A percentile compares a stretch with the other conserved stretches of the same genome.
These are phyloP conservation scores for Tridacna crocea DNA, from an alignment of 2,888 invertebrate genomes.

Conservation along the genomic window DNA sequence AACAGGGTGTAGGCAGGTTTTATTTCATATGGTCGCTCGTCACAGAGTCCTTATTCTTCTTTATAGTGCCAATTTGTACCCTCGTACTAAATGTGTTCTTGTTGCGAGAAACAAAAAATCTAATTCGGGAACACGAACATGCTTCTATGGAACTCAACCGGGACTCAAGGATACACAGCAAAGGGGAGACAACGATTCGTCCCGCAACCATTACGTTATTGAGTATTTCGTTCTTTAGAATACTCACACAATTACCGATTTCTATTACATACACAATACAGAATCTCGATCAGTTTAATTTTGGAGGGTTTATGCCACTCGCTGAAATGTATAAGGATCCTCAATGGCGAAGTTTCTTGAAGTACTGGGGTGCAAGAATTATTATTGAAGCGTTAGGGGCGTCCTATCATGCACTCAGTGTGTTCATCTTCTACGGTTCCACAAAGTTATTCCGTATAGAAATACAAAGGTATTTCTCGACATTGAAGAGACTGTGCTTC, in stretches of 20 bases:
- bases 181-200: conserved; percentile 23
- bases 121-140: conserved; percentile 27
- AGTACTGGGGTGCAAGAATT: conserved; percentile 74
- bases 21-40: conserved; percentile 73
- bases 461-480: conserved; percentile 7
- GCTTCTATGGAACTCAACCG: conserved; percentile 9
- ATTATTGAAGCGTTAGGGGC: conserved; percentile 79
- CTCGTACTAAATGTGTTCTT: conserved; percentile 76
- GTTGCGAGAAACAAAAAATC: conserved; percentile 57
- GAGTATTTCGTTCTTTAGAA: conserved; percentile 59
- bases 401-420: conserved; percentile 81
- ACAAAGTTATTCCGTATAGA: conserved; percentile 72
- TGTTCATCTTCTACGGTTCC: conserved; percentile 75
- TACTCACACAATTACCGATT: conserved; percentile 54
- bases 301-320: conserved; percentile 59
- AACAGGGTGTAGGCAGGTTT: conserved; percentile 46
- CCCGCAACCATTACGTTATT: conserved; percentile 53
- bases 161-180: conserved; percentile 37
- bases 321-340: conserved; percentile 70
- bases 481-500: neutral
- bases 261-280: conserved; percentile 58
- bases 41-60: conserved; percentile 74
- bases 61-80: conserved; percentile 71
- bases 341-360: conserved; percentile 76
- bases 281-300: conserved; percentile 34